A percentile compares a stretch with the other conserved stretches of the same genome.
These are phyloP conservation scores for Cheilosia scutellata DNA, from an alignment of 2,888 invertebrate species.

Conservation along the genomic window DNA sequence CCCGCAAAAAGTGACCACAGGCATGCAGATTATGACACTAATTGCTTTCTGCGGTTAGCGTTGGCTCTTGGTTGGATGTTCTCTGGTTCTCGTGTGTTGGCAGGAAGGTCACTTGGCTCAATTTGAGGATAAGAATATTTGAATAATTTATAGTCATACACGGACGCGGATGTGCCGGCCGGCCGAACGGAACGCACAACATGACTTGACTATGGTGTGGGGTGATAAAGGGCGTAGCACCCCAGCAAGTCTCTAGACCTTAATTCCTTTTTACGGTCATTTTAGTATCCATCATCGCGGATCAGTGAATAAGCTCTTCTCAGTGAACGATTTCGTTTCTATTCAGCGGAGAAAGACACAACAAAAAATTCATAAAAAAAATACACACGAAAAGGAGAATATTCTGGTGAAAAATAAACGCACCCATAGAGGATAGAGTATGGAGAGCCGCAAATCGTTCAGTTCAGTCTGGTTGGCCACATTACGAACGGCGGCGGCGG, in stretches of 20 bases:
- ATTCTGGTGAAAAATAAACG: conserved; percentile 74
- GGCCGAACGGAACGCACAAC: conserved; percentile 38
- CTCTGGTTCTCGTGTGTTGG: conserved; percentile 23
- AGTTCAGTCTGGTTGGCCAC: conserved; percentile 75
- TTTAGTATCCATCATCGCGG: conserved; percentile 84
- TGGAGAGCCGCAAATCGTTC: conserved; percentile 68
- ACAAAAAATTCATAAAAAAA: conserved; percentile 15
- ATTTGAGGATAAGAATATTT: conserved; percentile 45
- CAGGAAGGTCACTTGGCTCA: conserved; percentile 63
- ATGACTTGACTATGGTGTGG: conserved; percentile 6
- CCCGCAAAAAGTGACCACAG: conserved; percentile 68
- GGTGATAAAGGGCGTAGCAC: conserved; percentile 74
- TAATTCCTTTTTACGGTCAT: conserved; percentile 84
- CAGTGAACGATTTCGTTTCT: conserved; percentile 75
- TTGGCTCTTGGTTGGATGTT: conserved; percentile 19
- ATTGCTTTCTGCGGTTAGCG: conserved; percentile 70
- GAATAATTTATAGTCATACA: conserved; percentile 62
- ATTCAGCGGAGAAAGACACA: conserved; percentile 62
- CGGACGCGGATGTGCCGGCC: conserved; percentile 53
- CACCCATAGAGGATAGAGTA: conserved; percentile 43
- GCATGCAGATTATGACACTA: conserved; percentile 76
- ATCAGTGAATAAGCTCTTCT: conserved; percentile 80
- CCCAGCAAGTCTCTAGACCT: conserved; percentile 82
- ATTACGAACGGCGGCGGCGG: conserved; percentile 58
- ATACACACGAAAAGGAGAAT: conserved; percentile 55